phyloP scores from a whole-genome alignment of 2,113 vertebrate species.

The Anoura caudifer region DNA sequence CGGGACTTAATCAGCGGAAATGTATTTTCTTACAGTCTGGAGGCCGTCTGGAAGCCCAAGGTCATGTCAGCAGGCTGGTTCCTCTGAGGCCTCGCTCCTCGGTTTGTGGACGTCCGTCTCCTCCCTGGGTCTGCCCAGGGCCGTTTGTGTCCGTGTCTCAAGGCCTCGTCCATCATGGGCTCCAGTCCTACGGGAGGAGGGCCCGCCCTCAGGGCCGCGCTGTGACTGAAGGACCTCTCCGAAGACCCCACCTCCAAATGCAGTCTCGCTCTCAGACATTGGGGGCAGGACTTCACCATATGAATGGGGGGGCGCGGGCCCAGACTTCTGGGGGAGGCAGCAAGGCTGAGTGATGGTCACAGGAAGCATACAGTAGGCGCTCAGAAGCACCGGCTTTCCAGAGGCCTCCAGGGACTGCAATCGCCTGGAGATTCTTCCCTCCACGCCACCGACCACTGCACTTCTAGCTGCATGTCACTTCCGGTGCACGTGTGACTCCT shows the following conservation, averaged over 20 bases:
- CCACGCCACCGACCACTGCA: neutral
- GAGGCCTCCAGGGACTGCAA: neutral
- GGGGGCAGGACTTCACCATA: neutral
- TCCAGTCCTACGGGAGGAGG: neutral
- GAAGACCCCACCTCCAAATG: neutral
- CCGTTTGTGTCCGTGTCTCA: neutral
- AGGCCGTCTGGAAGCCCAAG: neutral
- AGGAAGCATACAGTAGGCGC: neutral
- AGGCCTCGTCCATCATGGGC: neutral
- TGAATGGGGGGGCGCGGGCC: too few relatives aligned
- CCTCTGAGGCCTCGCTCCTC: neutral
- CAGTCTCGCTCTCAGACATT: neutral
- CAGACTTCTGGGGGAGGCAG: neutral
- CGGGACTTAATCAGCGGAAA: neutral
- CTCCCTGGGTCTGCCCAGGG: neutral
- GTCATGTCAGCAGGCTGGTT: neutral
- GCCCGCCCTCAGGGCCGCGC: neutral
- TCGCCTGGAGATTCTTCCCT: neutral
- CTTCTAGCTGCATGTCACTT: too few relatives aligned
- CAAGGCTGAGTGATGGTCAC: accelerated
- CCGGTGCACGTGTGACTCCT: accelerated
- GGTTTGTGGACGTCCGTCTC: accelerated
- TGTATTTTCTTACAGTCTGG: neutral
- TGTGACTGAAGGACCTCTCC: neutral
- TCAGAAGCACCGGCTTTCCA: neutral